Conservation (phyloP, 1,140 invertebrate species). For the Eumeta japonica region DNA sequence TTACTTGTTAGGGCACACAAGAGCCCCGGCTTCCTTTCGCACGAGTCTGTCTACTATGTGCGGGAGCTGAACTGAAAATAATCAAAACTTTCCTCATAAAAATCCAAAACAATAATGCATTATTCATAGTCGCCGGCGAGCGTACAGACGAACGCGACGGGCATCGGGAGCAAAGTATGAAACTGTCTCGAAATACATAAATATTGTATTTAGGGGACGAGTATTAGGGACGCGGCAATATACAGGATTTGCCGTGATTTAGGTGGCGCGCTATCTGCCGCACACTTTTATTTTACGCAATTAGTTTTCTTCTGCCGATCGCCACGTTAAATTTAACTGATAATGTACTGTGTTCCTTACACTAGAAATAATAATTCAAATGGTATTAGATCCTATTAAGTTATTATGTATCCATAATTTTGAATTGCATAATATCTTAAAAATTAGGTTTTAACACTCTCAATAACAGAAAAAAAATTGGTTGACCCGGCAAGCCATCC, state of each 20-base stretch:
- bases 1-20: slow-evolving; percentile 38
- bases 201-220: slow-evolving; percentile 49
- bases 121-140: slow-evolving; percentile 51
- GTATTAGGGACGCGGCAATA: slow-evolving; percentile 7
- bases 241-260: background rate
- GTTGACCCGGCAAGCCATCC: too few species aligned
- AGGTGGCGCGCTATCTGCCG: too few species aligned
- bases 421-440: too few species aligned
- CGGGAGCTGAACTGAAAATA: slow-evolving; percentile 52
- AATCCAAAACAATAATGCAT: slow-evolving; percentile 59
- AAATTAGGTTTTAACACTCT: too few species aligned
- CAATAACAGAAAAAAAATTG: too few species aligned
- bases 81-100: slow-evolving; percentile 58
- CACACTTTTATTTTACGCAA: too few species aligned
- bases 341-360: too few species aligned
- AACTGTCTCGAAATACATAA: slow-evolving; percentile 52
- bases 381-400: too few species aligned
- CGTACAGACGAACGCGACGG: slow-evolving; percentile 27
- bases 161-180: slow-evolving; percentile 45
- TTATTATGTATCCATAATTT: too few species aligned
- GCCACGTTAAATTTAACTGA: too few species aligned
- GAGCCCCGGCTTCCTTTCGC: slow-evolving; percentile 24
- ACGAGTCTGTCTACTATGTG: slow-evolving; percentile 37
- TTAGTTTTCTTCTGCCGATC: too few species aligned
- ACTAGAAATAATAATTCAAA: too few species aligned